Conservation (phyloP, 2,113 vertebrate species). For the Odontophorus gujanensis region DNA sequence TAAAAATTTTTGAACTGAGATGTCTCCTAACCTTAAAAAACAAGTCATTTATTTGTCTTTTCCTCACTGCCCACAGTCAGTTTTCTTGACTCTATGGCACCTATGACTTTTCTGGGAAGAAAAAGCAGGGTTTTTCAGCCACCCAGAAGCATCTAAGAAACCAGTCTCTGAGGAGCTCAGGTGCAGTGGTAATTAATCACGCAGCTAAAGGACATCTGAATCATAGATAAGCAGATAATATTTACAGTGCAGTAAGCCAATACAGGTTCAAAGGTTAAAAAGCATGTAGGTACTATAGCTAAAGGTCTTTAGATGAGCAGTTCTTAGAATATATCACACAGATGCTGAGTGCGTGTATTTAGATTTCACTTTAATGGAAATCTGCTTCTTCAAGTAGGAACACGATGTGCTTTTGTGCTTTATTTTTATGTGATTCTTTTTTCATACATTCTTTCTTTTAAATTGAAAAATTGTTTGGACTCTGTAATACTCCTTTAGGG, state of each 20-base stretch:
- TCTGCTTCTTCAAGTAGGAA: background rate
- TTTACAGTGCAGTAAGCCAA: background rate
- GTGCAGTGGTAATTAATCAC: background rate
- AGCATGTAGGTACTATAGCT: background rate
- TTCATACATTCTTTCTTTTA: background rate
- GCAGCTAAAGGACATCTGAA: background rate
- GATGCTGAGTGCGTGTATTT: accelerated
- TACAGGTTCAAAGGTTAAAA: background rate
- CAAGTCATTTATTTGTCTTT: background rate
- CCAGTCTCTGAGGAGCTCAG: background rate
- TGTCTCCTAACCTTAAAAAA: background rate
- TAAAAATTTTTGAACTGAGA: background rate
- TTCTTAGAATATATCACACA: background rate
- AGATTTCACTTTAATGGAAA: background rate
- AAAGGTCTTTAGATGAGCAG: background rate
- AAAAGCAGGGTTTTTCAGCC: background rate
- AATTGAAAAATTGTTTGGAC: background rate
- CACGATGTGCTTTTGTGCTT: background rate
- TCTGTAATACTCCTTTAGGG: background rate
- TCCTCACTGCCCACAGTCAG: background rate
- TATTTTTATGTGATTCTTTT: background rate
- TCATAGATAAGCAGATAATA: background rate
- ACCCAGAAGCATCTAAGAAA: background rate
- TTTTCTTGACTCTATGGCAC: background rate
- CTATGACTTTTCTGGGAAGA: background rate